These are phyloP conservation scores for Nephila pilipes DNA, from an alignment of 1,140 invertebrate species.

Conservation along the genomic window DNA sequence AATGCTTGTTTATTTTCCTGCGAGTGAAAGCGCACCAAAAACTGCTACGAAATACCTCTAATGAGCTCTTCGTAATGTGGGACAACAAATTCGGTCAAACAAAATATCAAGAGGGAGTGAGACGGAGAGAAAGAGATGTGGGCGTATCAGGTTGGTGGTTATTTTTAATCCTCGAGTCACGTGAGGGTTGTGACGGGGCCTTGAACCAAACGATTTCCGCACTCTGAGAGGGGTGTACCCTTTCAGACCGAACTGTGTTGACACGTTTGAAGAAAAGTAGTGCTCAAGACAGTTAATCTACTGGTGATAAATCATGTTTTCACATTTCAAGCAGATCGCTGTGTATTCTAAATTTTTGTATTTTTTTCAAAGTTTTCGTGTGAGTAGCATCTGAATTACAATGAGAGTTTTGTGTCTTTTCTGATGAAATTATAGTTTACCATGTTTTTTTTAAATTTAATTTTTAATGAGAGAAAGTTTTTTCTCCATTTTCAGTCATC, in stretches of 20 bases:
- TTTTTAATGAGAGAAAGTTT: no score
- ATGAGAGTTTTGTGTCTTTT: no score
- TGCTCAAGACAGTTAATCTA: background rate
- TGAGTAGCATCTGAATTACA: no score
- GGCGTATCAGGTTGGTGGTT: background rate
- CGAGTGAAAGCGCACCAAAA: no score
- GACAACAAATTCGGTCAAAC: background rate
- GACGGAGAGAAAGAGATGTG: background rate
- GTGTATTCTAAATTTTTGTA: no score
- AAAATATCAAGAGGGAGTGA: background rate
- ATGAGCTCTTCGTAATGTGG: background rate
- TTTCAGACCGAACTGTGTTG: background rate
- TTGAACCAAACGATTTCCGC: background rate
- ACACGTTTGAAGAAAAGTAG: background rate
- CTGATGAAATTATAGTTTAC: no score
- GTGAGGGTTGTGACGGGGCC: background rate
- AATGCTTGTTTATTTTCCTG: no score
- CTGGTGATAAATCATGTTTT: background rate
- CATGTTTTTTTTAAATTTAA: no score
- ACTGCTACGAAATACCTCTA: no score
- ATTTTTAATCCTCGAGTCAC: background rate
- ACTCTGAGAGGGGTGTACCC: background rate
- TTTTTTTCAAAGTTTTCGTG: no score
- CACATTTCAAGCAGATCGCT: no score
- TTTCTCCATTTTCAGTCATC: no score